A percentile compares a stretch with the other conserved stretches of the same genome.
Conservation (phyloP, 1,140 invertebrate genomes). For the Sarcophaga bullata region DNA sequence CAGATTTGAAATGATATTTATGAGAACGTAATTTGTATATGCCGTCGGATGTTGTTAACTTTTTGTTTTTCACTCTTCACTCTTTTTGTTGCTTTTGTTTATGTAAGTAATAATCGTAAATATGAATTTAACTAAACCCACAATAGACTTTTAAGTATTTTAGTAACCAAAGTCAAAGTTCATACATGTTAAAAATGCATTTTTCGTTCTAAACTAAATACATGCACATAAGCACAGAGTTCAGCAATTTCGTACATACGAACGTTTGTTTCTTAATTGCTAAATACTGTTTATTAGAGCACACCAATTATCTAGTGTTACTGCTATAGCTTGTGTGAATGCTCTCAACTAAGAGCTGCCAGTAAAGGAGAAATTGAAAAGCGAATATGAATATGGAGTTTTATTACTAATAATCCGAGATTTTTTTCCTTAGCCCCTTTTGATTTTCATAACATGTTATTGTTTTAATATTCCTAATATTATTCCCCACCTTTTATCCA, state of each 20-base stretch:
- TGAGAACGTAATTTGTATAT: slow-evolving; percentile 3
- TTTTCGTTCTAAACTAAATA: background rate
- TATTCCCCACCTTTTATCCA: too few relatives aligned
- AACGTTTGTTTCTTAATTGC: background rate
- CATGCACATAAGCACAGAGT: background rate
- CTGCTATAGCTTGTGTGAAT: background rate
- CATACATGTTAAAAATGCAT: background rate
- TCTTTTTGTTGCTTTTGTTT: too few relatives aligned
- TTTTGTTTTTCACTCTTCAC: background rate
- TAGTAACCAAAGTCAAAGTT: slow-evolving; percentile 27
- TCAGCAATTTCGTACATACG: background rate
- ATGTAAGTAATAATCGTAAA: slow-evolving; percentile 34
- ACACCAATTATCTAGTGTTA: slow-evolving; percentile 5
- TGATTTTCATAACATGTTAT: too few relatives aligned
- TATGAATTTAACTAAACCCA: slow-evolving; percentile 36
- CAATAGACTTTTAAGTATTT: slow-evolving; percentile 34
- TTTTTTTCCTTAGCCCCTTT: too few relatives aligned
- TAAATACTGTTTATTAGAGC: slow-evolving; percentile 6
- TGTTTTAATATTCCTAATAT: too few relatives aligned
- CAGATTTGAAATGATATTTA: slow-evolving; percentile 21
- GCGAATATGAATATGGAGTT: too few relatives aligned
- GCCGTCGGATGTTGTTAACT: slow-evolving; percentile 15
- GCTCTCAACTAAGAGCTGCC: too few relatives aligned
- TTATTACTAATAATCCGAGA: too few relatives aligned
- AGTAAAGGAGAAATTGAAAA: too few relatives aligned